Evolutionary conservation across 2,797 vertebrate species (phyloP).

Genomic region (Ispidina lecontei): DNA sequence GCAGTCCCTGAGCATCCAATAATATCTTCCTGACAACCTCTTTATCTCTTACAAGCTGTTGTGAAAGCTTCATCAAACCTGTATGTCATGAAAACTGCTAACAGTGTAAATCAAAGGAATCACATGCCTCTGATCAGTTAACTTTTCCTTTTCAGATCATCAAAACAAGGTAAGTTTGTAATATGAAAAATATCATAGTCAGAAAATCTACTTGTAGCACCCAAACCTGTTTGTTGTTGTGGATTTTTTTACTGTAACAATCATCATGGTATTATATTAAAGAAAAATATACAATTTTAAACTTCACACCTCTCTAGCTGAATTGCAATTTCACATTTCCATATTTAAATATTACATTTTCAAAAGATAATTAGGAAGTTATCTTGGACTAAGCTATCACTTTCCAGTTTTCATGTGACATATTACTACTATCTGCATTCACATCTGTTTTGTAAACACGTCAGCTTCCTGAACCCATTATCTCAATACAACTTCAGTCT

Average conservation of each 20-base stretch:
- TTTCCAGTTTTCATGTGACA: not conserved
- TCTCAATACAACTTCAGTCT: not conserved
- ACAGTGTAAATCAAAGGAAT: conserved; percentile 55
- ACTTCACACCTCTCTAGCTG: not conserved
- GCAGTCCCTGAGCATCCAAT: not conserved
- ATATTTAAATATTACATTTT: not conserved
- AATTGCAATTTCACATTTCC: not conserved
- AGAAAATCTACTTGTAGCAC: not conserved
- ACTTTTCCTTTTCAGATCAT: conserved; percentile 44
- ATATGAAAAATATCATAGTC: conserved; percentile 44
- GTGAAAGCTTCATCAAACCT: conserved; percentile 58
- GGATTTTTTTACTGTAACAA: not conserved
- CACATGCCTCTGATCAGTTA: conserved; percentile 1
- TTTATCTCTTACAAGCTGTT: conserved; percentile 57
- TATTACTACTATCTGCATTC: not conserved
- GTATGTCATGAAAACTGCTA: conserved; percentile 31
- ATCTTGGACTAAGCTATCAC: not conserved
- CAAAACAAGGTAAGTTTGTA: conserved; percentile 46
- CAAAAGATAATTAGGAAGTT: not conserved
- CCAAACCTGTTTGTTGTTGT: not conserved
- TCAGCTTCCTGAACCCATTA: not conserved
- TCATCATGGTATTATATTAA: not conserved
- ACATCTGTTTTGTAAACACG: not conserved
- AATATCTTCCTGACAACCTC: conserved; percentile 42
- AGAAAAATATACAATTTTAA: not conserved